Base-by-base conservation (phyloP, 2,888 invertebrate species). In the Netelia inedita region DNA sequence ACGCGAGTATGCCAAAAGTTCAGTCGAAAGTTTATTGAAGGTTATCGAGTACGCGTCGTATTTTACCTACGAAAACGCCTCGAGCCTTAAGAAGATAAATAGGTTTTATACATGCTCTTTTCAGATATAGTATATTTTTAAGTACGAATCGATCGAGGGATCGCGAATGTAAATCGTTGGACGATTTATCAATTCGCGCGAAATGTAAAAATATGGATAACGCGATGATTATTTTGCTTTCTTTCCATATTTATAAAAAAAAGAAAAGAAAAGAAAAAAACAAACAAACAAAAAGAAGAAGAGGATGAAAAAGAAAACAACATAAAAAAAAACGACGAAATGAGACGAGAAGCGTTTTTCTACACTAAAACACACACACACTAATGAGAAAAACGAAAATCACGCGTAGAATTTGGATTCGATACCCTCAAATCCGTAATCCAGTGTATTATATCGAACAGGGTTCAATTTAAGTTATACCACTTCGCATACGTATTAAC, bases 71-170 rank as follows among this genome's bases (percentile, higher is more conserved):
- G 83, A 80, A 80, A 82, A 79, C 82, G 74, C 79, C 75, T 80
- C 80, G 79, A 86, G 88, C 85, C 86, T 86, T 83, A 88, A 89
- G 86, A 86, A 88, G 74, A 87, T 86, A 87, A 87, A 85, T 91
- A 91, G 90, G 88, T 92, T 92, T 92, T 91, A 91, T 92, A 92
- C 89, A 85, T 79, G 89, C 89, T 89, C 89, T 90, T 91, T 91
- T 91, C 90, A 89, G 88, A 89, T 89, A 88, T 90, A 91, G 89
- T 88, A 88, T 91, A 91, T 91, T 90, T 91, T 91, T 89, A 89
- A 88, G 88, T 89, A 88, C 84, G 82, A 87, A 86, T 87, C 87
- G 79, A 89, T 89, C 88, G 84, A 83, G 71, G 79, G 71, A 81
- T 85, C 79, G 79, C 63, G 50, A 68, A 61, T 50, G 76, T 73